Percentiles rank a stretch among this genome's conserved stretches.
phyloP scores from a whole-genome alignment of 2,888 invertebrate species.

The Heteropelma amictum region DNA sequence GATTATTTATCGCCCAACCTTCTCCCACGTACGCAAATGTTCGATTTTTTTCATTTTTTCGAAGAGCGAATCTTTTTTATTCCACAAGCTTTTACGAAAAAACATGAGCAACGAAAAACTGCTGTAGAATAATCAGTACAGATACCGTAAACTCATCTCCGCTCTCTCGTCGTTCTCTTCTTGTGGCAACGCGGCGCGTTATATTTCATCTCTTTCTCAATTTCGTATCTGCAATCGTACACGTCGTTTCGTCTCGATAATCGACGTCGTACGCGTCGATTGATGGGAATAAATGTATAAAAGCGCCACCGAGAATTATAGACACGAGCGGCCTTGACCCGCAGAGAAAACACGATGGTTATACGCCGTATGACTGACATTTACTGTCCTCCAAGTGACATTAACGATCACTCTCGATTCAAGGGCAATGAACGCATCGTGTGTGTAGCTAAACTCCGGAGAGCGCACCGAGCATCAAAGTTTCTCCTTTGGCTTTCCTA shows the following conservation, averaged over 20 bases:
- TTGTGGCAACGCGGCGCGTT: not conserved
- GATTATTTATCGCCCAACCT: too few species aligned
- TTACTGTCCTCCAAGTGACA: conserved; percentile 64
- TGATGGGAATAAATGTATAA: conserved; percentile 31
- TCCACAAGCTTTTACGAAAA: not conserved
- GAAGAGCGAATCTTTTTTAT: too few species aligned
- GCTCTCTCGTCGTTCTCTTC: not conserved
- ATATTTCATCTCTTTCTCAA: not conserved
- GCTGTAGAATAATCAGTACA: too few species aligned
- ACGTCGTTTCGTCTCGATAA: conserved; percentile 9
- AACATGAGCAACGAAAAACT: conserved; percentile 7
- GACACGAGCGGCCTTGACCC: conserved; percentile 62
- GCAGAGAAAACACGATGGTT: conserved; percentile 39
- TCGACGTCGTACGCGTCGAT: conserved; percentile 12
- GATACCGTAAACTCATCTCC: too few species aligned
- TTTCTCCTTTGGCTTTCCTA: conserved; percentile 16
- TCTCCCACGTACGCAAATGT: too few species aligned
- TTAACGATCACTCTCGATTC: conserved; percentile 67
- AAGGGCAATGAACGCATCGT: conserved; percentile 57
- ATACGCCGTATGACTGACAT: conserved; percentile 57
- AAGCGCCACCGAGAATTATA: conserved; percentile 29
- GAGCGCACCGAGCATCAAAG: not conserved
- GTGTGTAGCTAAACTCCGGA: not conserved
- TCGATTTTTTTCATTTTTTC: too few species aligned
- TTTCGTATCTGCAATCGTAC: too few species aligned